Percentiles rank a stretch among this genome's conserved stretches.
phyloP scores from a whole-genome alignment of 2,113 vertebrate genomes.

The Notechis scutatus region DNA sequence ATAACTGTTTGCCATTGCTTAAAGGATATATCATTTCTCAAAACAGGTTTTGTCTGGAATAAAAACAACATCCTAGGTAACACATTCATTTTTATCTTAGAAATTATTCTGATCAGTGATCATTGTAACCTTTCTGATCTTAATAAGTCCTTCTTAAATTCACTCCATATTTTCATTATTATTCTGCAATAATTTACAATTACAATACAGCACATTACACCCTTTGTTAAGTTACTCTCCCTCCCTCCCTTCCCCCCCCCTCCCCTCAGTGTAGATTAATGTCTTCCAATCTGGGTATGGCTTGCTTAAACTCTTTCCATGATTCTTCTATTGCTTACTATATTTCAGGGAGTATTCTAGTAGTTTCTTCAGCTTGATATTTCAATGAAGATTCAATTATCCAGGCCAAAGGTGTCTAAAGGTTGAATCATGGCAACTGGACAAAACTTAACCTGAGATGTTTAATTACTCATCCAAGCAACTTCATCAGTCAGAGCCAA shows the following conservation, averaged over 20 bases:
- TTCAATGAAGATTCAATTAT: background rate
- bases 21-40: background rate
- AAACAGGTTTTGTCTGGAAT: background rate
- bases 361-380: background rate
- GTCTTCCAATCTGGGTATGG: background rate
- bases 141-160: background rate
- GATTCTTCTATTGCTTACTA: background rate
- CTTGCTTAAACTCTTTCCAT: background rate
- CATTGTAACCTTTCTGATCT: background rate
- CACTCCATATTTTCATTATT: background rate
- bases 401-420: background rate
- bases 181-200: background rate
- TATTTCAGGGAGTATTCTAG: background rate
- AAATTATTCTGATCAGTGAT: background rate
- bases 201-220: background rate
- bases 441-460: background rate
- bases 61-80: background rate
- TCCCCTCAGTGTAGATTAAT: too few species aligned
- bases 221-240: background rate
- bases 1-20: background rate
- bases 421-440: background rate
- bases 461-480: background rate
- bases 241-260: too few species aligned
- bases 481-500: background rate
- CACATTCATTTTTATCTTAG: background rate